Evolutionary conservation across 2,888 invertebrate species (phyloP).

Genomic region (Apoderus coryli): DNA sequence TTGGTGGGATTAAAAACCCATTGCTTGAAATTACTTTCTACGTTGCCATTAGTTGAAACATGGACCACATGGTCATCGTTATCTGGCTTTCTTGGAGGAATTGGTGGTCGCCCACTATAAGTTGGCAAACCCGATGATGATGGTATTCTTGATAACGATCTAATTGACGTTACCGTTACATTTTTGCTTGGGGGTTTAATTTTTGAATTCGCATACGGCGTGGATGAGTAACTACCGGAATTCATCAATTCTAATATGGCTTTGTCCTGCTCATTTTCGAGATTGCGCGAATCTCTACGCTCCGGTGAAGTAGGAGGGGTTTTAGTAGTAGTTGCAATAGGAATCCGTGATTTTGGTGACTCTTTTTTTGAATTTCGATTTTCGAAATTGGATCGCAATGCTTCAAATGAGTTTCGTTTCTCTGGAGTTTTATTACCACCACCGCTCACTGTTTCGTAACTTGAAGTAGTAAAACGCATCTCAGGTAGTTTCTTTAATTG

Average conservation of each 20-base stretch:
- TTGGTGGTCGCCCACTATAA: slow-evolving; percentile 30
- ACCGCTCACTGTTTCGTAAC: slow-evolving; percentile 39
- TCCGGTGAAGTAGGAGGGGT: slow-evolving; percentile 32
- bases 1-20: slow-evolving; percentile 32
- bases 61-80: slow-evolving; percentile 26
- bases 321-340: slow-evolving; percentile 28
- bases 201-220: slow-evolving; percentile 24
- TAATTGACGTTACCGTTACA: slow-evolving; percentile 48
- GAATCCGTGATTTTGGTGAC: slow-evolving; percentile 28
- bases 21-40: slow-evolving; percentile 30
- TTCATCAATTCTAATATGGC: slow-evolving; percentile 31
- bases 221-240: slow-evolving; percentile 26
- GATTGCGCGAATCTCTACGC: slow-evolving; percentile 26
- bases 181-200: slow-evolving; percentile 32
- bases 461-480: slow-evolving; percentile 48
- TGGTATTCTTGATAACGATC: slow-evolving; percentile 40
- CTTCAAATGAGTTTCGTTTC: slow-evolving; percentile 40
- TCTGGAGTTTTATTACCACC: slow-evolving; percentile 35
- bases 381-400: slow-evolving; percentile 35
- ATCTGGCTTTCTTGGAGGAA: slow-evolving; percentile 35
- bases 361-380: slow-evolving; percentile 22
- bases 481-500: slow-evolving; percentile 34
- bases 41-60: slow-evolving; percentile 24
- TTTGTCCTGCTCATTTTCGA: slow-evolving; percentile 28
- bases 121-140: slow-evolving; percentile 31